These are phyloP conservation scores for Eubasilissa regina DNA, from an alignment of 1,140 invertebrate genomes.

Conservation along the genomic window DNA sequence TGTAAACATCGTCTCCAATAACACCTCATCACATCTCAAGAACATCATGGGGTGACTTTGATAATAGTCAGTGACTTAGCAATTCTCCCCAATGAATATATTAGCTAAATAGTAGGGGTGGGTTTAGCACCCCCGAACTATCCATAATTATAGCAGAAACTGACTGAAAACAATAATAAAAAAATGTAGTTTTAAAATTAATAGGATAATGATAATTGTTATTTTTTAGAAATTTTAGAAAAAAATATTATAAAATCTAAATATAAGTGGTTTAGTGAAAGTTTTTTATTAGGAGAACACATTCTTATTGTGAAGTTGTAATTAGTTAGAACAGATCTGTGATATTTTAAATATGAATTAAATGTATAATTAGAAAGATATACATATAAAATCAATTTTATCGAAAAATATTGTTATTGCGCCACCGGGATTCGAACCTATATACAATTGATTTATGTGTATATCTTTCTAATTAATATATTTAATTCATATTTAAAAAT, in stretches of 20 bases:
- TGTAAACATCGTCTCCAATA: slow-evolving; percentile 8
- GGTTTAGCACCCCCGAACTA: background rate
- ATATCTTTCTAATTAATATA: no score
- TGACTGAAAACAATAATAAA: background rate
- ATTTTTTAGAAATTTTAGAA: background rate
- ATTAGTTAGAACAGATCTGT: no score
- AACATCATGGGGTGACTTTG: slow-evolving; percentile 9
- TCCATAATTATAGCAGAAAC: background rate
- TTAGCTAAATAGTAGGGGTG: slow-evolving; percentile 9
- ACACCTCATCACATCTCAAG: background rate
- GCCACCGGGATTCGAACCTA: no score
- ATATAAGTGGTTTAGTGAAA: background rate
- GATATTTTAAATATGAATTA: no score
- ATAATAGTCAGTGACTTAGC: slow-evolving; percentile 21
- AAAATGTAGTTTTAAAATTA: background rate
- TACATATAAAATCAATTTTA: no score
- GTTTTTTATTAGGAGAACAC: no score
- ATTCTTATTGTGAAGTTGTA: no score
- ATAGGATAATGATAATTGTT: background rate
- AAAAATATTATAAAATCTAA: background rate
- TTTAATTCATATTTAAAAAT: no score
- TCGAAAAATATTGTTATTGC: background rate
- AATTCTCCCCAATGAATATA: slow-evolving; percentile 21
- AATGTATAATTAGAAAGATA: no score
- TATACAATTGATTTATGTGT: no score